These are phyloP conservation scores for Girardinus metallicus DNA, from an alignment of 2,797 vertebrate species.

Conservation along the genomic window DNA sequence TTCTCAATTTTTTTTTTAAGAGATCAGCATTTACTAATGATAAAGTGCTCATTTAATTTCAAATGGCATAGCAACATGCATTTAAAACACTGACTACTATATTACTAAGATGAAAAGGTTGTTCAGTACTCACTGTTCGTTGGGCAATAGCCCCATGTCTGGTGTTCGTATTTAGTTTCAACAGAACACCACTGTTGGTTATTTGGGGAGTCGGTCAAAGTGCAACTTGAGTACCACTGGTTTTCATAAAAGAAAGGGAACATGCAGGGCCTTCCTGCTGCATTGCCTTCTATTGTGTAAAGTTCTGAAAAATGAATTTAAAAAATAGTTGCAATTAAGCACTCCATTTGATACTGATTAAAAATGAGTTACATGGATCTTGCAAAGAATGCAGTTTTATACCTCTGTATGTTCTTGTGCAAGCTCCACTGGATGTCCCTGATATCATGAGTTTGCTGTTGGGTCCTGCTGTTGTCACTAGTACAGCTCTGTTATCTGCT, in stretches of 20 bases:
- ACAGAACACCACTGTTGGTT: constrained; percentile 85
- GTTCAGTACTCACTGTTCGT: constrained; percentile 79
- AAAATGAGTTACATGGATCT: neutral
- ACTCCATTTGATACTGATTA: neutral
- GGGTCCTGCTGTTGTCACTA: constrained; percentile 80
- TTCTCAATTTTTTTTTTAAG: neutral
- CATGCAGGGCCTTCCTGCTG: constrained; percentile 85
- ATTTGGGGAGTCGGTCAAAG: constrained; percentile 57
- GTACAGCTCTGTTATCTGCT: constrained; percentile 59
- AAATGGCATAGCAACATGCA: neutral
- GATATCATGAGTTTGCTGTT: constrained; percentile 87
- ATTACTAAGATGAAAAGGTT: too few species aligned
- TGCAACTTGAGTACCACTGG: constrained; percentile 88
- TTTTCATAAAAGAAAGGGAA: constrained; percentile 88
- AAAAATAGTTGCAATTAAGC: neutral
- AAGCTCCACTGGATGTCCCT: constrained; percentile 85
- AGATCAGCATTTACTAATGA: neutral
- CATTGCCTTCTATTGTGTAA: constrained; percentile 87
- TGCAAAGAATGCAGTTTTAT: constrained; percentile 23
- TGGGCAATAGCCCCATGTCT: constrained; percentile 88
- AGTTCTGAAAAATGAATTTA: constrained; percentile 73
- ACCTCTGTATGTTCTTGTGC: constrained; percentile 89
- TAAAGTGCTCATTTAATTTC: neutral
- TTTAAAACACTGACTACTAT: neutral
- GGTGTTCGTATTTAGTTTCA: constrained; percentile 79